Percentiles rank a stretch among this genome's conserved stretches.
Conservation (phyloP, 2,797 vertebrate genomes). For the Ispidina picta region DNA sequence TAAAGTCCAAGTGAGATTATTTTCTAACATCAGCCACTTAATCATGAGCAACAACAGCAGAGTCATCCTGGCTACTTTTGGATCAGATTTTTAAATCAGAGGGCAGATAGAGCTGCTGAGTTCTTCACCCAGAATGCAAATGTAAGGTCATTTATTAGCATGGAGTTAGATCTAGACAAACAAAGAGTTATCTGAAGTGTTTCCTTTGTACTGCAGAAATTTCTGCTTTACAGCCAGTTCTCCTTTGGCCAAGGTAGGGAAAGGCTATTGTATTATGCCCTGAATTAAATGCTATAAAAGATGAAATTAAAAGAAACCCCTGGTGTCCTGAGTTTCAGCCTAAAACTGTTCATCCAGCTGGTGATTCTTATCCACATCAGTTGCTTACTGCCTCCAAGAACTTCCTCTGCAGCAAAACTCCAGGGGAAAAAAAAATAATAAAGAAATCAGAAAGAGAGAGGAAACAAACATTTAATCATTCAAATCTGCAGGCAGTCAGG, state of each 20-base stretch:
- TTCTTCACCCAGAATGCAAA: background rate
- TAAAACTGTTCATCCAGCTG: background rate
- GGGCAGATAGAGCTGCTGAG: background rate
- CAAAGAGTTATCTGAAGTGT: background rate
- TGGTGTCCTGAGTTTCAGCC: background rate
- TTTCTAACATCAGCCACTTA: slow-evolving; percentile 31
- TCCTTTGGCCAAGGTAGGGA: background rate
- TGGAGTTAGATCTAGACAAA: background rate
- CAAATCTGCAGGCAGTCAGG: background rate
- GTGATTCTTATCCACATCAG: background rate
- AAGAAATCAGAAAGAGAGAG: background rate
- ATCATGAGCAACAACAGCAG: background rate
- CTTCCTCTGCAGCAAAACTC: background rate
- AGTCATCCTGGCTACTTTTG: background rate
- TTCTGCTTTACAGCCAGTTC: background rate
- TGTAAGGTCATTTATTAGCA: background rate
- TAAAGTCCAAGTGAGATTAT: slow-evolving; percentile 24
- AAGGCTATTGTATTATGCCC: background rate
- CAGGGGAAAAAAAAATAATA: accelerated
- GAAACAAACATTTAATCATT: background rate
- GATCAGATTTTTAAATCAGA: background rate
- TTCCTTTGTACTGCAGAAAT: background rate
- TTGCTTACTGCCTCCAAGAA: background rate
- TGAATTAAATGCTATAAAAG: background rate
- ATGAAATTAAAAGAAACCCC: background rate